Base-by-base conservation (phyloP, 2,888 invertebrate genomes). In the Andricus quercusramuli region DNA sequence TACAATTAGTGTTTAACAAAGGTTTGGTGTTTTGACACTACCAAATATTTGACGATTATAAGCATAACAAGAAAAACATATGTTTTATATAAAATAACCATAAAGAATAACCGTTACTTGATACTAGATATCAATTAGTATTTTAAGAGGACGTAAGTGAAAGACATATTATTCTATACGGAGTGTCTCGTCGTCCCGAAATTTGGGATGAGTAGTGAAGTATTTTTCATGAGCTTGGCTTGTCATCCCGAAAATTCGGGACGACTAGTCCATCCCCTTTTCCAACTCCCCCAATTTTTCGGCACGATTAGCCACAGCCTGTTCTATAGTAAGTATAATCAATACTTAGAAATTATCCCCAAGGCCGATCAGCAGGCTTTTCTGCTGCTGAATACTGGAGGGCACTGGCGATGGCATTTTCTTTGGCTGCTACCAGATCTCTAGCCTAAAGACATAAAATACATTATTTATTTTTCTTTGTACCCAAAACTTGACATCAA, bases 381-480 rank as follows among this genome's bases (percentile, higher is more conserved):
- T 89, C 88, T 11, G 80, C 86, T 1, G 88, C 89, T 11, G 87
- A 84, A 59, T 90, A 87, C 66, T 91, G 91, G 1, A 92, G 84
- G 0, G 92, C 92, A n/a, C 88, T 88, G 4, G 91, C 91, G 20
- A 92, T 91, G 6, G 91, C 90, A 77, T 92, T 90, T 84, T 92
- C 91, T 82, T 91, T 92, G 1, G 91, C 91, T 4, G 92, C 92
- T 20, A 91, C 84, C 67, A 91, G 86, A 80, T 91, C 91, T 74
- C 89, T 91, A 67, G 88, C 89, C 92, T 92, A 77, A 37, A 82
- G 82, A 84, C 47, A 81, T 51, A 67, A 62, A 74, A 64, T 37
- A 41, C 25, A 66, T 68, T 17, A 78, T 65, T 77, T 51, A 3
- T 44, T 62, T 44, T 62, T 62, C 25, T 59, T 66, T 66, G 64